Evolutionary conservation across 2,113 vertebrate genomes (phyloP), one percentile per base, ranked within the genome.

Genomic region (Aegithalos caudatus): DNA sequence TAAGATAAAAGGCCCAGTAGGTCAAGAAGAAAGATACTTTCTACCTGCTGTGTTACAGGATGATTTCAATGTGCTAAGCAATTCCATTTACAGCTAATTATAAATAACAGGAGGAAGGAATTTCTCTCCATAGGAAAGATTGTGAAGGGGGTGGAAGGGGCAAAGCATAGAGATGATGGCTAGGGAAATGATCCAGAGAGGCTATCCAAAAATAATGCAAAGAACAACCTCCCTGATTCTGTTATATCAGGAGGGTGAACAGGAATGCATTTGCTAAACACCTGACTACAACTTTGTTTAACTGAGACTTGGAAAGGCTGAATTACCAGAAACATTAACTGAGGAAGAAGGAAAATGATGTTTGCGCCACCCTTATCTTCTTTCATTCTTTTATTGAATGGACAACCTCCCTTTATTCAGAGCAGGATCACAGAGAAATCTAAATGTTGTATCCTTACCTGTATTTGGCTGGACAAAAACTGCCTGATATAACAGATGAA

Each of bases 401-500:
- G 53, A 25, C 23, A 85, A 54, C 23, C 20, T 69, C 62, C 42
- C 13, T 79, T 70, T 44, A 56, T 76, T 69, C 62, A 80, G 85
- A 84, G 62, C 9, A 73, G 56, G 42, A 54, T 85, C 70, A 91
- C 50, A 85, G 33, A 87, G 65, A 71, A 91, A 79, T 76, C 87
- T 91, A n/a, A 53, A 85, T 24, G 27, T 73, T 80, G 31, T 74
- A 61, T 92, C 89, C 78, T 87, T 94, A 92, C 86, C 87, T 78
- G 45, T 45, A 48, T 81, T 48, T 87, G 74, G 51, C 74, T 91
- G 81, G 81, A 69, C 90, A 93, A 94, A 95, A 96, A 80, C 42
- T 94, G 84, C 27, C 92, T 84, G 54, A 91, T 89, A 91, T 22
- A 90, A 92, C 79, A 92, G 82, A 90, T 86, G 67, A 85, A 96